Percentiles rank a stretch among this genome's conserved stretches.
phyloP scores from a whole-genome alignment of 2,888 invertebrate genomes.

The Platerodrilus igneus region DNA sequence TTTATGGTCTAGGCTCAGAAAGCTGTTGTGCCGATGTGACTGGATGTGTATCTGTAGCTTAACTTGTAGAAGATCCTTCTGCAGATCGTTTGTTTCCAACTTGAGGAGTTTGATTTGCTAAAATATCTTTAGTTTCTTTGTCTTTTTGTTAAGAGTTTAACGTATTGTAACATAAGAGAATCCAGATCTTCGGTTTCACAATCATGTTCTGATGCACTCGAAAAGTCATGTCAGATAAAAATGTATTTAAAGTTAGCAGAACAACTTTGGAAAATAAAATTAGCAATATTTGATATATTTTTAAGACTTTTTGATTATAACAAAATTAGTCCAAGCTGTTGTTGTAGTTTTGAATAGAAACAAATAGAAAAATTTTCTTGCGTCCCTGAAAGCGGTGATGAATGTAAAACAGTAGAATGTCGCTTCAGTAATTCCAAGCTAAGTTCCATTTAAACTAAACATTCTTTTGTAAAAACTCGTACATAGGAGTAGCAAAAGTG shows the following conservation, averaged over 20 bases:
- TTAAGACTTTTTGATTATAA: too few species aligned
- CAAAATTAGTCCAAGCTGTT: not conserved
- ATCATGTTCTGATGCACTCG: conserved; percentile 3
- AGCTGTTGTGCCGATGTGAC: too few species aligned
- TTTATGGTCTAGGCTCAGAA: too few species aligned
- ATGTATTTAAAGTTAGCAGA: conserved; percentile 1
- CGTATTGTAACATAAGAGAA: conserved; percentile 2
- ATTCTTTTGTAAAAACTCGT: too few species aligned
- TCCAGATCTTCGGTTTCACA: not conserved
- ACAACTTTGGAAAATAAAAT: not conserved
- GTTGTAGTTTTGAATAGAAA: conserved; percentile 3
- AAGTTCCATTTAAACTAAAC: too few species aligned
- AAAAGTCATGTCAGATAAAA: conserved; percentile 1
- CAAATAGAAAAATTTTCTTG: too few species aligned
- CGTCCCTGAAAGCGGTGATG: too few species aligned
- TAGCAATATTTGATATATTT: too few species aligned
- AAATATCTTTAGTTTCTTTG: conserved; percentile 1
- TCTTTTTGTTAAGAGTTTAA: conserved; percentile 3
- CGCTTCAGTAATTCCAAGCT: too few species aligned
- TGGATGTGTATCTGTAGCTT: not conserved
- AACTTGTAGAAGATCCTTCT: conserved; percentile 1
- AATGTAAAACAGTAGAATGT: too few species aligned
- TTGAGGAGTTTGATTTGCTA: conserved; percentile 3
- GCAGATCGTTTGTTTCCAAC: conserved; percentile 4
- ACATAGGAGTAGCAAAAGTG: too few species aligned